Evolutionary conservation across 1,140 invertebrate species (phyloP), one percentile per base, ranked within the genome.

Genomic region (Ceratitis capitata): DNA sequence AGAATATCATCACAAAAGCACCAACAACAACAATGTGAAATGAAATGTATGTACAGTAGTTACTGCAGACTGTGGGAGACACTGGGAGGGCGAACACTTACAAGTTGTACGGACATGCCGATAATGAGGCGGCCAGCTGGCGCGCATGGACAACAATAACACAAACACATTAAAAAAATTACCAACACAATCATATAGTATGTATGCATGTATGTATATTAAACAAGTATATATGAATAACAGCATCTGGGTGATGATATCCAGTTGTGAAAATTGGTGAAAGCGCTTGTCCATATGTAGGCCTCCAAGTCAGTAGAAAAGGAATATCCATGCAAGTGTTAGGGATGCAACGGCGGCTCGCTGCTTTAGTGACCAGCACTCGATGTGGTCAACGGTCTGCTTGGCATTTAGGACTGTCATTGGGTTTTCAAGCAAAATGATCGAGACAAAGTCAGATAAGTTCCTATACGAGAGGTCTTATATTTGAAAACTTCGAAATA

Each of bases 111-210:
- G 69, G 69, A 78, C 69, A 78, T 78, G 69, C 35, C 39, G 69
- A 45, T 78, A 78, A 78, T 78, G 69, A 78, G 69, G 69, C 69
- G 69, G 69, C 69, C 69, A 78, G 69, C 69, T 78, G 69, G 69
- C 69, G 69, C 69, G 23, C 69, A 45, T 23, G n/a, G n/a, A n/a
- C 29, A 69, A 12, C 35, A 35, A 16, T 35, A n/a, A 19, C 29
- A 69, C n/a, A 61, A 29, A 29, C 35, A 47, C 32, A 78, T n/a
- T n/a, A n/a, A n/a, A n/a, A n/a, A n/a, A n/a, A n/a, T n/a, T n/a
- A n/a, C n/a, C n/a, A n/a, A 69, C 12, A 32, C 26, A 61, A 3
- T 2, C 61, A 39, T 39, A 69, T 5, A 35, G 47, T 35, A 39
- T 69, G 10, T 1, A 6, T 61, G 26, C 26, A 61, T 47, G 14